phyloP scores from a whole-genome alignment of 2,888 invertebrate genomes.

The Eulithis testata region DNA sequence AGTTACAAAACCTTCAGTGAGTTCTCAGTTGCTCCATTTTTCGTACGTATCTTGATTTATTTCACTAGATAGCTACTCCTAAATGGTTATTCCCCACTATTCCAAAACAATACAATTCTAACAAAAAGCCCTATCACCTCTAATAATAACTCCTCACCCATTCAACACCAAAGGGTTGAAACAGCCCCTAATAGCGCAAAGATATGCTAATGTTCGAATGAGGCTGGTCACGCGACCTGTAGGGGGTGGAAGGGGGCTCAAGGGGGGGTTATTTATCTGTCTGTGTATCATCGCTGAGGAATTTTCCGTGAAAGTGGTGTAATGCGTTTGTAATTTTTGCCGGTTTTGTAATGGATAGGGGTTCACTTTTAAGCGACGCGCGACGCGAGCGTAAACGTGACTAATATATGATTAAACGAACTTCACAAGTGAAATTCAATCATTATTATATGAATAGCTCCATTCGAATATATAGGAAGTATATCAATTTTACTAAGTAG shows the following conservation, averaged over 20 bases:
- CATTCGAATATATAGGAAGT: too few species aligned
- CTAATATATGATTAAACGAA: too few species aligned
- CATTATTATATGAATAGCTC: too few species aligned
- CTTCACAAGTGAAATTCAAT: too few species aligned
- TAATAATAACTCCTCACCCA: conserved; percentile 21
- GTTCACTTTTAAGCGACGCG: too few species aligned
- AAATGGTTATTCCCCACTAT: not conserved
- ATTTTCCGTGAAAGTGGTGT: conserved; percentile 9
- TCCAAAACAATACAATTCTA: not conserved
- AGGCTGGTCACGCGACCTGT: conserved; percentile 32
- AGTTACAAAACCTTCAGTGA: too few species aligned
- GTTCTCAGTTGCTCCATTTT: not conserved
- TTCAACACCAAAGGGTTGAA: conserved; percentile 25
- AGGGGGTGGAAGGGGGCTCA: conserved; percentile 1
- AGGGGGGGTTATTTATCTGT: conserved; percentile 27
- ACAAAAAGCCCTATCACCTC: conserved; percentile 6
- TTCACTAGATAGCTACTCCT: not conserved
- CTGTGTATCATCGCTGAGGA: conserved; percentile 19
- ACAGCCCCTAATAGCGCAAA: conserved; percentile 27
- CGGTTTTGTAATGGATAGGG: conserved; percentile 2
- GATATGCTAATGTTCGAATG: conserved; percentile 33
- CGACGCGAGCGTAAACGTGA: too few species aligned
- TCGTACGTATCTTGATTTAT: not conserved
- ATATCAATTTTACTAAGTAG: too few species aligned
- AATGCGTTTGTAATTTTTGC: conserved; percentile 17